Percentiles rank a stretch among this genome's conserved stretches.
phyloP scores from a whole-genome alignment of 2,797 vertebrate genomes.

The Sternotherus odoratus region DNA sequence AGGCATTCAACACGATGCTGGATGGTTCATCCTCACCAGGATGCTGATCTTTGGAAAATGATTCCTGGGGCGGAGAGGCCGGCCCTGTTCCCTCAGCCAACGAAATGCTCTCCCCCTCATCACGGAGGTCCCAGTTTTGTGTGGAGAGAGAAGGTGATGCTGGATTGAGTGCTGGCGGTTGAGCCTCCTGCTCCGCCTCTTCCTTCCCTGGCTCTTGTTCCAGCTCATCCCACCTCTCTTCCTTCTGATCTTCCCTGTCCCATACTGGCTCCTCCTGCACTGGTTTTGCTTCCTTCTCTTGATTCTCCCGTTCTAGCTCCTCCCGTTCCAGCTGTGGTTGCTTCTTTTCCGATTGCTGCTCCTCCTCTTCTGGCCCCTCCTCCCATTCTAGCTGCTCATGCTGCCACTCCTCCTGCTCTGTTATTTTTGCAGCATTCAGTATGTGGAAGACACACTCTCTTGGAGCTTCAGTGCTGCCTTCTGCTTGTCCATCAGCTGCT shows the following conservation, averaged over 20 bases:
- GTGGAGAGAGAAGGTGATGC: not conserved
- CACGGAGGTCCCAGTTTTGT: not conserved
- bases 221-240: not conserved
- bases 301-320: not conserved
- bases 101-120: not conserved
- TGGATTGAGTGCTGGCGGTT: not conserved
- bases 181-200: not conserved
- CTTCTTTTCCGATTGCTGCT: not conserved
- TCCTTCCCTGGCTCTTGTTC: not conserved
- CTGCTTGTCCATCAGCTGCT: not conserved
- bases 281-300: not conserved
- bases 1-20: not conserved
- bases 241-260: slow-evolving; percentile 14
- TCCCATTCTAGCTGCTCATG: not conserved
- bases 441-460: not conserved
- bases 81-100: not conserved
- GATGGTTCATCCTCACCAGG: not conserved
- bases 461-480: not conserved
- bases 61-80: not conserved
- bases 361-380: not conserved
- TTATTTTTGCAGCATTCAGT: not conserved
- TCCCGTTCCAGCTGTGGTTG: not conserved
- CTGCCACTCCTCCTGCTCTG: not conserved
- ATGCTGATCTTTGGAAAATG: not conserved
- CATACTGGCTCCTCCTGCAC: not conserved